Evolutionary conservation across 1,140 invertebrate genomes (phyloP).

Genomic region (Temnothorax nylanderi): DNA sequence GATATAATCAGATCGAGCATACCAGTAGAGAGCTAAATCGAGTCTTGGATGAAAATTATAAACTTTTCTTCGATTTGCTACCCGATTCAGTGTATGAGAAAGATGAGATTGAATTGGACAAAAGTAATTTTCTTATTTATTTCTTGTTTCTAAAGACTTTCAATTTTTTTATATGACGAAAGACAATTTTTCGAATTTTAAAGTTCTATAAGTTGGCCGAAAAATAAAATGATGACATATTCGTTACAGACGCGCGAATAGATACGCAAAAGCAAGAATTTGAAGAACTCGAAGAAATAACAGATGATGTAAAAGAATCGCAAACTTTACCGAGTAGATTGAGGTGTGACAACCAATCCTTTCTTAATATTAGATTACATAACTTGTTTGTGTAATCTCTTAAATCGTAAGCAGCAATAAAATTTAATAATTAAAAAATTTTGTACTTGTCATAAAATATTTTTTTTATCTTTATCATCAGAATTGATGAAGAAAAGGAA

Average conservation of each 20-base stretch:
- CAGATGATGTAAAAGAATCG: slow-evolving; percentile 31
- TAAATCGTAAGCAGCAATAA: background rate
- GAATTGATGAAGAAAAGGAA: slow-evolving; percentile 3
- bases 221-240: background rate
- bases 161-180: background rate
- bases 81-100: slow-evolving; percentile 75
- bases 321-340: background rate
- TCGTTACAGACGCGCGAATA: background rate
- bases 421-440: background rate
- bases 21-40: slow-evolving; percentile 86
- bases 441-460: background rate
- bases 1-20: slow-evolving; percentile 87
- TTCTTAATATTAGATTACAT: background rate
- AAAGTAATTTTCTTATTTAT: slow-evolving; percentile 63
- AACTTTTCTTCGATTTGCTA: slow-evolving; percentile 87
- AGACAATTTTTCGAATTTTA: background rate
- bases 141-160: background rate
- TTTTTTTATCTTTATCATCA: background rate
- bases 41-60: slow-evolving; percentile 89
- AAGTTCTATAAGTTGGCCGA: background rate
- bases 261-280: slow-evolving; percentile 40
- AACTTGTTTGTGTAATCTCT: background rate
- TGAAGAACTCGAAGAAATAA: slow-evolving; percentile 28
- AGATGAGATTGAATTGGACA: slow-evolving; percentile 70
- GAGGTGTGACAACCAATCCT: background rate